These are phyloP conservation scores for Uromys caudimaculatus DNA, from an alignment of 2,797 vertebrate genomes.

Conservation along the genomic window DNA sequence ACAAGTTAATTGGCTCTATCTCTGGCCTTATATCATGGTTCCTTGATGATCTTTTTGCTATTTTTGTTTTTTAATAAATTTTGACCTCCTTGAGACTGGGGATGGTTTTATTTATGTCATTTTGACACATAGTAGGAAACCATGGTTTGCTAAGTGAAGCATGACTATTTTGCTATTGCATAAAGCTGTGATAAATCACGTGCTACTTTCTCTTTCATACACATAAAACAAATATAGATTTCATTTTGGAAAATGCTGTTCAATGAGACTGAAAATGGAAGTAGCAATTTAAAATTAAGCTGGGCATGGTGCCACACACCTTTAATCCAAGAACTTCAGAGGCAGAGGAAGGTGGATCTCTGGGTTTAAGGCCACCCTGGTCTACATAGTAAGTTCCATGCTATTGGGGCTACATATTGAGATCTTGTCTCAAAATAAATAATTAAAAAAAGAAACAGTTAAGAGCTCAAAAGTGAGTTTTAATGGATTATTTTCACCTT, in stretches of 20 bases:
- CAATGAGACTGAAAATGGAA: constrained; percentile 54
- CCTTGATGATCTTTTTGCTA: constrained; percentile 25
- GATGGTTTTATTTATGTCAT: constrained; percentile 32
- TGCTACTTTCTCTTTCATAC: constrained; percentile 50
- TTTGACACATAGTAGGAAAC: neutral
- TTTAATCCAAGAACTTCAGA: neutral
- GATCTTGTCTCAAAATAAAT: neutral
- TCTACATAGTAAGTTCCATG: neutral
- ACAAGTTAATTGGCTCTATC: neutral
- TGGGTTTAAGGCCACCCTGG: neutral
- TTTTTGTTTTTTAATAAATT: constrained; percentile 48
- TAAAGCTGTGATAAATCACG: neutral
- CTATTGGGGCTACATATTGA: neutral
- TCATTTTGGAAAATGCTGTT: constrained; percentile 31
- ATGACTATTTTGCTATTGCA: constrained; percentile 2
- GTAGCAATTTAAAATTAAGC: constrained; percentile 15
- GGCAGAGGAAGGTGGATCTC: neutral
- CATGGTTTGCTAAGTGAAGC: constrained; percentile 33
- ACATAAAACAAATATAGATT: constrained; percentile 46
- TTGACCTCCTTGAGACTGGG: constrained; percentile 34
- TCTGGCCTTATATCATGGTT: constrained; percentile 33
- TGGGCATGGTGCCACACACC: neutral
- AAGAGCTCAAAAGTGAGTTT: constrained; percentile 14
- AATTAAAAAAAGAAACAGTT: neutral
- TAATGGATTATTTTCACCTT: neutral